A percentile compares a stretch with the other conserved stretches of the same genome.
Evolutionary conservation across 2,888 invertebrate species (phyloP).

Genomic region (Norana najaformis): DNA sequence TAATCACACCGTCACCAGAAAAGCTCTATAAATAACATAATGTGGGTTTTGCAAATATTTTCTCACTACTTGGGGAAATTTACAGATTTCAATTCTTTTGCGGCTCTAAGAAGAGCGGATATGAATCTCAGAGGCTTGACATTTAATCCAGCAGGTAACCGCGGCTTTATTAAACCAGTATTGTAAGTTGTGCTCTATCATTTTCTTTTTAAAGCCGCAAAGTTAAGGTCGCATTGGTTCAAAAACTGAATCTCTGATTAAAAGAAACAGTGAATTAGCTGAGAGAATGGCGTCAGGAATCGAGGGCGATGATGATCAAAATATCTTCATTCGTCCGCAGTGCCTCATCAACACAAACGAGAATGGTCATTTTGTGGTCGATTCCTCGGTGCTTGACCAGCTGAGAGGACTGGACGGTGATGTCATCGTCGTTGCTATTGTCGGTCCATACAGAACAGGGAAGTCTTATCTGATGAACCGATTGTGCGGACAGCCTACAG

Average conservation of each 20-base stretch:
- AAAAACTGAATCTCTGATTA: background rate
- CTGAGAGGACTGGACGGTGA: background rate
- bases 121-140: background rate
- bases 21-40: background rate
- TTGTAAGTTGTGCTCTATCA: background rate
- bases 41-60: background rate
- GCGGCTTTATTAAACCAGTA: background rate
- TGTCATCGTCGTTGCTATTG: slow-evolving; percentile 17
- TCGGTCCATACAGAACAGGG: background rate
- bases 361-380: background rate
- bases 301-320: background rate
- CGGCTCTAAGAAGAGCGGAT: background rate
- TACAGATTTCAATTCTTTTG: background rate
- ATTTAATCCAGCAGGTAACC: background rate
- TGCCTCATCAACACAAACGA: slow-evolving; percentile 9
- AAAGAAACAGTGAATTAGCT: background rate
- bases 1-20: background rate
- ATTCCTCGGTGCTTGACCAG: background rate
- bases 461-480: slow-evolving; percentile 29
- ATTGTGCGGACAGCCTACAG: background rate
- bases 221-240: background rate
- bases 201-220: background rate
- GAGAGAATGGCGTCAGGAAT: background rate
- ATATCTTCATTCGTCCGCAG: background rate
- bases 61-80: background rate